phyloP scores from a whole-genome alignment of 2,888 invertebrate species.

The Celastrina argiolus region DNA sequence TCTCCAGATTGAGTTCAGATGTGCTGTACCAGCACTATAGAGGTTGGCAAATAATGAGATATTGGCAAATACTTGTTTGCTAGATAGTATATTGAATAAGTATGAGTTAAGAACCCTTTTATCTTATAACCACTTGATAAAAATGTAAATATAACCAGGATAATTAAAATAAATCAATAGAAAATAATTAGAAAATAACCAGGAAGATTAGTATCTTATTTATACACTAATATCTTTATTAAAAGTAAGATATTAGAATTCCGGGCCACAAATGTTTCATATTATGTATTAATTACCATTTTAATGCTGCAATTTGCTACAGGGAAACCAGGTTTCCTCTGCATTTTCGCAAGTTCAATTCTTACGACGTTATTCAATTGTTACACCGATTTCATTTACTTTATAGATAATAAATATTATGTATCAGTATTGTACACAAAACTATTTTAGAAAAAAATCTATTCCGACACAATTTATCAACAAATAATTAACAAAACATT shows the following conservation, averaged over 20 bases:
- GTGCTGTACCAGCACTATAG: no score
- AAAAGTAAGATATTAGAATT: no score
- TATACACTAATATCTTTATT: no score
- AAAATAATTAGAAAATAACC: not conserved
- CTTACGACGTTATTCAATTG: not conserved
- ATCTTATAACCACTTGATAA: not conserved
- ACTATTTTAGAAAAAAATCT: not conserved
- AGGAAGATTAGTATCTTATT: not conserved
- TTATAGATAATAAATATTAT: not conserved
- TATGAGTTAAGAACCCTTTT: not conserved
- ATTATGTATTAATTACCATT: constrained; percentile 54
- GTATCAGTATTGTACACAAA: not conserved
- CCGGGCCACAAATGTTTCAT: not conserved
- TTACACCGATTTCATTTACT: not conserved
- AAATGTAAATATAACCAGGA: no score
- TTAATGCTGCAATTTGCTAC: constrained; percentile 65
- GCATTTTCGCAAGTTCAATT: constrained; percentile 46
- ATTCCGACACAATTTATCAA: not conserved
- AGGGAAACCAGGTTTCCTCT: constrained; percentile 66
- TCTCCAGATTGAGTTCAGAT: no score
- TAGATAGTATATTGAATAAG: no score
- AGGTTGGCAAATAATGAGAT: no score
- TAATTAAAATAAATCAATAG: no score
- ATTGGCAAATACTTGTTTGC: not conserved
- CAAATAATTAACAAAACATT: not conserved